Evolutionary conservation across 2,797 vertebrate species (phyloP), one percentile per base, ranked within the genome.

Genomic region (Picus viridis): DNA sequence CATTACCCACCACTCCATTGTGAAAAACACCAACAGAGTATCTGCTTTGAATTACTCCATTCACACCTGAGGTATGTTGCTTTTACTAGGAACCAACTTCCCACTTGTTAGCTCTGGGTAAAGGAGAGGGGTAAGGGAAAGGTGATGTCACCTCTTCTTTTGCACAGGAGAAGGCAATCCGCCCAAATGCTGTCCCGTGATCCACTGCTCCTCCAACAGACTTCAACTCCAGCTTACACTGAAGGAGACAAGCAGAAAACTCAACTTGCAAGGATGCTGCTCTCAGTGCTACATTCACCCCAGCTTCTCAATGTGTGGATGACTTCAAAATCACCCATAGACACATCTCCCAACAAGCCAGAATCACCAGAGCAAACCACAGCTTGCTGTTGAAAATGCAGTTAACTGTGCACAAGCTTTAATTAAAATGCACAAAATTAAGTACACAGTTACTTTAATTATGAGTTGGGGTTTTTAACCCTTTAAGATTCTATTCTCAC

Each of bases 151-250:
- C 99, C 98, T 99, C 98, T n/a, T 98, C 98, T 64, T 98, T 97
- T 20, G 99, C 98, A 65, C 99, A 99, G 92, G 99, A 98, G 97
- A 99, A 99, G 13, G 99, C 99, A 24, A 99, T 98, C 88, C 99
- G 98, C 8, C 99, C 99, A 93, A 99, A 99, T 0, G 99, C 99
- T 19, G 99, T 98, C 45, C 98, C 98, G 12, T 99, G 99, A 89
- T 99, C 98, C 74, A 99, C 98, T 0, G 91, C n/a, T 61, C 97
- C 97, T 13, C 96, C 89, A 4, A 99, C 93, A 30, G 98, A 96
- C 41, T 93, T 96, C 41, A 99, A 97, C 96, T 99, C 99, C 95
- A 99, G 94, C 93, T 98, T 99, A 92, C 99, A 99, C 99, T 99
- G 94, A 5, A 90, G 82, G 41, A 67, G 61, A 54, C 64, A 18